Percentiles rank a stretch among this genome's conserved stretches.
Conservation (phyloP, 2,113 vertebrate genomes). For the Cottus gobio region DNA sequence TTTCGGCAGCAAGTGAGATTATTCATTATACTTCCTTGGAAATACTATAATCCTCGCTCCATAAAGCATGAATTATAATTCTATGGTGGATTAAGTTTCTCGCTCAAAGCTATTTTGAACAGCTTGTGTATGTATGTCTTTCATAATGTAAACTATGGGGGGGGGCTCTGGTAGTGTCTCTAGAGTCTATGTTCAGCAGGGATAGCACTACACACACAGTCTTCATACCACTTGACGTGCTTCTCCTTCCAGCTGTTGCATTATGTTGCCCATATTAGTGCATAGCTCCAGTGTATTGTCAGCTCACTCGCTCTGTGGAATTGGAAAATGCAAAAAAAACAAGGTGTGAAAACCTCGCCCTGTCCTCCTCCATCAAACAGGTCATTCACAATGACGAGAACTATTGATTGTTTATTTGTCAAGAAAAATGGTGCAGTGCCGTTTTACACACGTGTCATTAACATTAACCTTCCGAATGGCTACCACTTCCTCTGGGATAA, state of each 20-base stretch:
- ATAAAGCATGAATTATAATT: constrained; percentile 56
- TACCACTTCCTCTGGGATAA: not conserved
- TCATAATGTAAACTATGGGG: constrained; percentile 39
- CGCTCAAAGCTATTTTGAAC: constrained; percentile 30
- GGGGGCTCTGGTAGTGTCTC: not conserved
- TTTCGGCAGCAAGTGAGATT: constrained; percentile 4
- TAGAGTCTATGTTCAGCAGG: not conserved
- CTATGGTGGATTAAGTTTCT: constrained; percentile 42
- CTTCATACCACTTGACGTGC: constrained; percentile 3
- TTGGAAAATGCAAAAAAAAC: not conserved
- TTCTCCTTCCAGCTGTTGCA: constrained; percentile 25
- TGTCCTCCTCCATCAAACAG: no score
- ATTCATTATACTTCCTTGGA: constrained; percentile 25
- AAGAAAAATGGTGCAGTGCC: no score
- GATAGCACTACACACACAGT: constrained; percentile 12
- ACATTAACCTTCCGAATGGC: not conserved
- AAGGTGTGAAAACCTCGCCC: no score
- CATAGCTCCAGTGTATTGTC: constrained; percentile 1
- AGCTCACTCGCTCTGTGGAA: not conserved
- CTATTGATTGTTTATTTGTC: no score
- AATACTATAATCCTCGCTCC: constrained; percentile 44
- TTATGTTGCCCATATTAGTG: constrained; percentile 30
- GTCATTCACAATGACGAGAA: no score
- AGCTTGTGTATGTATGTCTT: constrained; percentile 19
- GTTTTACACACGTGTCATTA: not conserved